Evolutionary conservation across 2,797 vertebrate species (phyloP), one percentile per base, ranked within the genome.

Genomic region (Argya squamiceps): DNA sequence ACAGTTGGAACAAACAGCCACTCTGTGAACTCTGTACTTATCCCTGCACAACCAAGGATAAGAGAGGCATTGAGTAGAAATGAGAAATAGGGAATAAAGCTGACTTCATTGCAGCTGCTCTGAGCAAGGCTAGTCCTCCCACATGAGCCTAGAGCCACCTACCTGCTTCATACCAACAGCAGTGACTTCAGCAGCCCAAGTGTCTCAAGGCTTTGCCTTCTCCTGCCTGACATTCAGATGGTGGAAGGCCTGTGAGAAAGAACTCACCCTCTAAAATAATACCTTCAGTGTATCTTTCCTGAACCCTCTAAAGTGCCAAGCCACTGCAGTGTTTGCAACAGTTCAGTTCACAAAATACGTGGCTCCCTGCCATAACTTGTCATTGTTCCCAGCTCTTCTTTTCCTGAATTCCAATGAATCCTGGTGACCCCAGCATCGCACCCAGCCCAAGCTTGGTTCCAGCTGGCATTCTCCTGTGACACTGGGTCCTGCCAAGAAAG

Each of bases 381-480:
- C 10, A 59, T 16, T 34, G 34, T 46, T 73, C 63, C 67, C 34
- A 82, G 24, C 71, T 50, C 24, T 65, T 71, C 55, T 82, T 64
- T 78, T 65, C 43, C 52, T 70, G 27, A 70, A 29, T 34, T 36
- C 24, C 2, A 1, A 3, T 17, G 47, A 52, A 32, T 82, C 46
- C 77, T 6, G 1, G 52, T 41, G 47, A 30, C 44, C n/a, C 50
- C 10, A 3, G 20, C 70, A 27, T 9, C 4, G 0, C 34, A 63
- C 9, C 5, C 55, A 82, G 50, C n/a, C 46, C 65, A 36, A 43
- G 26, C 2, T 1, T 3, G 0, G 10, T 15, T 68, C 43, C 15
- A 84, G 34, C n/a, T 47, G 30, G 2, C 0, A 0, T 34, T 67
- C 13, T 81, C 3, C 56, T 41, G 12, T n/a, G 59, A 62, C 4